These are phyloP conservation scores for Terrapene triunguis DNA, from an alignment of 2,113 vertebrate genomes.

Conservation along the genomic window DNA sequence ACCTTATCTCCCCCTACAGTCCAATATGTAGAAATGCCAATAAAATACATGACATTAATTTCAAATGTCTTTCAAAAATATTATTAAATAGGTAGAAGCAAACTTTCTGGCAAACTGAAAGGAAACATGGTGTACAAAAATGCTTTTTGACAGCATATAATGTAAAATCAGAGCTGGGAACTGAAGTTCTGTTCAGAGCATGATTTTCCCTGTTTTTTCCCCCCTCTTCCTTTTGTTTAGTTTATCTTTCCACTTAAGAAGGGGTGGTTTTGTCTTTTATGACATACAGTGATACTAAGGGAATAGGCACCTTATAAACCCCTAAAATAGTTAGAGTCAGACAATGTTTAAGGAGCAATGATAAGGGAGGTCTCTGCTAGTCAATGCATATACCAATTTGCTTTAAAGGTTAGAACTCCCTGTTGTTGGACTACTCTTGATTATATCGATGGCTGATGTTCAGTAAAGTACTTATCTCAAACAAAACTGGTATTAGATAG, in stretches of 20 bases:
- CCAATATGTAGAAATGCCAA: slow-evolving; percentile 27
- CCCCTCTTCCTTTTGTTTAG: neutral
- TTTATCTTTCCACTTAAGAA: neutral
- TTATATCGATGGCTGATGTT: neutral
- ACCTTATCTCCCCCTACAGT: slow-evolving; percentile 52
- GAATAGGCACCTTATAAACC: neutral
- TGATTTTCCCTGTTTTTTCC: neutral
- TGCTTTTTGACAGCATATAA: neutral
- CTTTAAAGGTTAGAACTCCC: neutral
- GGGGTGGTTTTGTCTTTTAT: neutral
- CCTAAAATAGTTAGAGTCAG: neutral
- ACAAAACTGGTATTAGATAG: neutral
- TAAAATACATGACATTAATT: slow-evolving; percentile 26
- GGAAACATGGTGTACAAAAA: neutral
- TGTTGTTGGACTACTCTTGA: neutral
- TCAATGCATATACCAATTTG: neutral
- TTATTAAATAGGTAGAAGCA: neutral
- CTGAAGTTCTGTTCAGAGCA: neutral
- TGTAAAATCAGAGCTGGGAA: neutral
- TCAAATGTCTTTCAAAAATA: slow-evolving; percentile 17
- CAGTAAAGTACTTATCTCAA: neutral
- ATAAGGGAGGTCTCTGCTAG: neutral
- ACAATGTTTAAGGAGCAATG: neutral
- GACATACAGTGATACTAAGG: neutral
- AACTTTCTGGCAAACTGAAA: neutral